A percentile compares a stretch with the other conserved stretches of the same genome.
These are phyloP conservation scores for Uropetala carovei DNA, from an alignment of 2,888 invertebrate species.

Conservation along the genomic window DNA sequence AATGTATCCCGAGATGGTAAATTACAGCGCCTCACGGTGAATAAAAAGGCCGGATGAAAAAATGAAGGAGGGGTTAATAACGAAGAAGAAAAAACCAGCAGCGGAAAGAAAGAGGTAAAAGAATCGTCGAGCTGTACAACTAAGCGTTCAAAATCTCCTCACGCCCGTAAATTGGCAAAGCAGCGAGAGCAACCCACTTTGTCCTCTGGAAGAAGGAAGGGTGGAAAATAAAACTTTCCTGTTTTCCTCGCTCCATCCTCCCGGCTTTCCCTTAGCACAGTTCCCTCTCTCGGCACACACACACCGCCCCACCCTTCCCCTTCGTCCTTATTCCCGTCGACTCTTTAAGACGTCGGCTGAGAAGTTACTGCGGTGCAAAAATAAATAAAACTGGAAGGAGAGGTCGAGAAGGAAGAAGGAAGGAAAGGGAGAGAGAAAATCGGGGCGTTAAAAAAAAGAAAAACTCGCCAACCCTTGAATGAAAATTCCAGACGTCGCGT, in stretches of 20 bases:
- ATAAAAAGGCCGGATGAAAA: background rate
- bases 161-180: slow-evolving; percentile 62
- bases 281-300: background rate
- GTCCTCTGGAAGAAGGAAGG: background rate
- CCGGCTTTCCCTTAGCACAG: background rate
- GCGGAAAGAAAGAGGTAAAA: background rate
- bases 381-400: slow-evolving; percentile 37
- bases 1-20: background rate
- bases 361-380: slow-evolving; percentile 40
- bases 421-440: slow-evolving; percentile 31
- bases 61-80: background rate
- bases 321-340: slow-evolving; percentile 21
- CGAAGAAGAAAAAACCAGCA: background rate
- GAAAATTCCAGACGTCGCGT: slow-evolving; percentile 62
- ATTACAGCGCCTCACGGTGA: background rate
- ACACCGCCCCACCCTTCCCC: background rate
- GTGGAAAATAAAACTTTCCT: background rate
- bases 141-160: slow-evolving; percentile 62
- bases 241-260: background rate
- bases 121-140: background rate
- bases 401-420: background rate
- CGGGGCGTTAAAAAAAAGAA: slow-evolving; percentile 20
- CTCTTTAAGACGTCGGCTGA: slow-evolving; percentile 54
- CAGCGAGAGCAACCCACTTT: slow-evolving; percentile 60
- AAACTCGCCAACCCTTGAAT: slow-evolving; percentile 42